Evolutionary conservation across 2,888 invertebrate genomes (phyloP).

Genomic region (Eulithis testata): DNA sequence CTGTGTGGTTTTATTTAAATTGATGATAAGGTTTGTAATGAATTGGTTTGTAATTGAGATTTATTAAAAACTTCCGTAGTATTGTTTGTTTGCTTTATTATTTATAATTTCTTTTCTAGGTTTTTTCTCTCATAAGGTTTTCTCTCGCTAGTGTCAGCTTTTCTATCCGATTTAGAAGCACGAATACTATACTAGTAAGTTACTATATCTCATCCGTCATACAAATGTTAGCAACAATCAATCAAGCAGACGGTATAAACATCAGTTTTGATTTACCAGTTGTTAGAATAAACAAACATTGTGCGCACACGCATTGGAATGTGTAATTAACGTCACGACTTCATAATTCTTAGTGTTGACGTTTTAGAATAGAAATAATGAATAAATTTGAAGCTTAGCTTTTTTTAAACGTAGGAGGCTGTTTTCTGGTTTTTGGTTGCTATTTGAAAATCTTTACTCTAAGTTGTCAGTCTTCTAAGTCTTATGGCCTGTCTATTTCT

Average conservation of each 20-base stretch:
- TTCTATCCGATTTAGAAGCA: no score
- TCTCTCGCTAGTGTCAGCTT: no score
- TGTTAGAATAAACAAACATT: constrained; percentile 71
- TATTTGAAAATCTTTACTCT: no score
- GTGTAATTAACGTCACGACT: constrained; percentile 68
- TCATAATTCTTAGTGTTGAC: constrained; percentile 58
- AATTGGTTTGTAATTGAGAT: constrained; percentile 14
- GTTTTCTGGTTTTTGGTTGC: no score
- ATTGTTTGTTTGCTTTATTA: not conserved
- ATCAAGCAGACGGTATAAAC: constrained; percentile 70
- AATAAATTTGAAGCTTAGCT: constrained; percentile 4
- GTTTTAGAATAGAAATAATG: constrained; percentile 22
- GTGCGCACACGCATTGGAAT: constrained; percentile 52
- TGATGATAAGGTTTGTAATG: constrained; percentile 17
- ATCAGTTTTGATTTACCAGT: constrained; percentile 71
- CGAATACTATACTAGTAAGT: not conserved
- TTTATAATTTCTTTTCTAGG: no score
- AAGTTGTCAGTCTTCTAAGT: not conserved
- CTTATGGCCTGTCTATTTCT: no score
- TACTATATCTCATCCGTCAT: constrained; percentile 44
- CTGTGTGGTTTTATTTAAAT: constrained; percentile 30
- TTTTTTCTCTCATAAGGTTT: no score
- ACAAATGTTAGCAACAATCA: constrained; percentile 62
- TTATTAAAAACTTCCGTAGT: constrained; percentile 11
- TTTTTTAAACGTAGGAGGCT: not conserved